These are phyloP conservation scores for Anneissia japonica DNA, from an alignment of 35 echinoderm and acorn worm genomes.

Conservation along the genomic window DNA sequence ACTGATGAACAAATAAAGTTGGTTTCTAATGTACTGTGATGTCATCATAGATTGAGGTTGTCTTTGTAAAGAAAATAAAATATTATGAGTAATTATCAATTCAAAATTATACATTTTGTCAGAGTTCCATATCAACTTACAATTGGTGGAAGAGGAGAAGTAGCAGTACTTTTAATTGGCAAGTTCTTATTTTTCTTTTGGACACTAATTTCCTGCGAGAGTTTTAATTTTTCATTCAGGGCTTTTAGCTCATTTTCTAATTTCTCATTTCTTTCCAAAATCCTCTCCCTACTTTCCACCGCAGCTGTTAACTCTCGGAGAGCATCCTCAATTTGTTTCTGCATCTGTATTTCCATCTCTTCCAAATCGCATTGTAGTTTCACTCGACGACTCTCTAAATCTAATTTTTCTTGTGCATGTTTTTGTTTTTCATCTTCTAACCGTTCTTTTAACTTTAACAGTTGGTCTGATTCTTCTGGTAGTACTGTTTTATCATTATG, in stretches of 20 bases:
- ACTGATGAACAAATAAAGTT: too few species aligned
- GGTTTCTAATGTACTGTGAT: too few species aligned
- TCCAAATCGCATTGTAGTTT: slow-evolving; percentile 45
- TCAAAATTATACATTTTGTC: too few species aligned
- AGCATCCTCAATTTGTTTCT: slow-evolving; percentile 10
- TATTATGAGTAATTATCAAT: too few species aligned
- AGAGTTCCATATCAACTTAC: not conserved
- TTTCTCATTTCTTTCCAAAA: slow-evolving; percentile 40
- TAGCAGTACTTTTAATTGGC: not conserved
- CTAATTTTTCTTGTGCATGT: not conserved
- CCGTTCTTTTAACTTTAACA: not conserved
- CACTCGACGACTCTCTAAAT: not conserved
- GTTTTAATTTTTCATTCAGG: slow-evolving; percentile 27
- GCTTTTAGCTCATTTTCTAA: slow-evolving; percentile 49
- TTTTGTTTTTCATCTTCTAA: not conserved
- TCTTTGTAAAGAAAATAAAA: too few species aligned
- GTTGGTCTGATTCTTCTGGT: not conserved
- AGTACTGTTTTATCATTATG: not conserved
- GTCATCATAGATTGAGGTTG: too few species aligned
- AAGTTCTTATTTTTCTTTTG: not conserved
- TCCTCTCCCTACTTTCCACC: slow-evolving; percentile 26
- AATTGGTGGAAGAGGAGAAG: not conserved
- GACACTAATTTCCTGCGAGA: not conserved
- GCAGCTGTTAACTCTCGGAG: slow-evolving; percentile 9
- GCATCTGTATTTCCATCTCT: slow-evolving; percentile 23